phyloP scores from a whole-genome alignment of 1,140 invertebrate genomes.

The Forficula auricularia region DNA sequence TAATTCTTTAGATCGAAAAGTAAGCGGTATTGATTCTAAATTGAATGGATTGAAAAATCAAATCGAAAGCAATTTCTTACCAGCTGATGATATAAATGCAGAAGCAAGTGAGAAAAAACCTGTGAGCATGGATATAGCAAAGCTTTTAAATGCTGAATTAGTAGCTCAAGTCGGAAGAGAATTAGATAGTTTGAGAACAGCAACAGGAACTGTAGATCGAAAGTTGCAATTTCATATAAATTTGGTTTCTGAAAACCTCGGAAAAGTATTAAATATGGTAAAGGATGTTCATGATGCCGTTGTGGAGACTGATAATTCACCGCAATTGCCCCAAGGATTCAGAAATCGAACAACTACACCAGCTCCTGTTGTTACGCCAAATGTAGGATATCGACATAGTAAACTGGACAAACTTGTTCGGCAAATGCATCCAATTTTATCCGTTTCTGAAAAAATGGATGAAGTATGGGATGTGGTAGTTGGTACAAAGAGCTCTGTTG shows the following conservation, averaged over 20 bases:
- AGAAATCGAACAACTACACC: conserved; percentile 35
- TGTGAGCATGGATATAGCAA: conserved; percentile 60
- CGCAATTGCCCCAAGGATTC: conserved; percentile 13
- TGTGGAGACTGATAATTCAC: conserved; percentile 31
- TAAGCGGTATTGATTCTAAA: conserved; percentile 62
- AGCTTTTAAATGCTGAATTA: conserved; percentile 55
- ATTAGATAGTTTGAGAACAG: conserved; percentile 50
- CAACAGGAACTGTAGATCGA: conserved; percentile 57
- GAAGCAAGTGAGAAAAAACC: conserved; percentile 72
- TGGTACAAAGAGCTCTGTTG: conserved; percentile 67
- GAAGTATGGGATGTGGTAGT: conserved; percentile 77
- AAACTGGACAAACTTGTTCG: conserved; percentile 60
- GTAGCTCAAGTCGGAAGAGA: conserved; percentile 55
- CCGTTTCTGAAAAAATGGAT: conserved; percentile 75
- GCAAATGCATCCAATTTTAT: conserved; percentile 62
- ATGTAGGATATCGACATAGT: conserved; percentile 23
- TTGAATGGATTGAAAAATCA: conserved; percentile 58
- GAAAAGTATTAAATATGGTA: conserved; percentile 54
- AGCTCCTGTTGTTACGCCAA: conserved; percentile 31
- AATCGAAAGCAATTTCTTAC: conserved; percentile 60
- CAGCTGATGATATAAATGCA: conserved; percentile 59
- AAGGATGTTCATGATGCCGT: conserved; percentile 62
- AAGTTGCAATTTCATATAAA: conserved; percentile 72
- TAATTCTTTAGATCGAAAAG: conserved; percentile 55
- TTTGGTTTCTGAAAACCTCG: conserved; percentile 59